phyloP scores from a whole-genome alignment of 1,140 invertebrate genomes.

The Pollicipes pollicipes region DNA sequence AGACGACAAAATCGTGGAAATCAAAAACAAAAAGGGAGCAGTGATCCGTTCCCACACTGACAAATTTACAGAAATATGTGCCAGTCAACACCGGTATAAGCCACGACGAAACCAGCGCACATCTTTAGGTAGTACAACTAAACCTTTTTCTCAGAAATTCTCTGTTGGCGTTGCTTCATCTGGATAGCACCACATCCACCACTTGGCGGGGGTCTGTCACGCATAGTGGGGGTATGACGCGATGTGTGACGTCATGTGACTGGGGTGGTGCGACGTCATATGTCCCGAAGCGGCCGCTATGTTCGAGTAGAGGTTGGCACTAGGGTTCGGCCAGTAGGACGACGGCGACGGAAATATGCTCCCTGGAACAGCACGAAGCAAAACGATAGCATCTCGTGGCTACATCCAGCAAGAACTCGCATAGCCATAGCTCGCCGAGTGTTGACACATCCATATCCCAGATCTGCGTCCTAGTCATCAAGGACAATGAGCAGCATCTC shows the following conservation, averaged over 20 bases:
- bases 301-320: conserved; percentile 68
- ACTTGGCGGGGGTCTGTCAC: conserved; percentile 38
- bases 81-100: too few relatives aligned
- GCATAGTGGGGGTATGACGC: conserved; percentile 82
- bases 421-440: too few relatives aligned
- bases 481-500: too few relatives aligned
- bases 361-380: too few relatives aligned
- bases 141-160: neutral
- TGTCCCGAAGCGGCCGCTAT: conserved; percentile 42
- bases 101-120: neutral
- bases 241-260: conserved; percentile 63
- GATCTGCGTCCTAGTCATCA: too few relatives aligned
- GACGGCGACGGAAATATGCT: conserved; percentile 80
- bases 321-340: conserved; percentile 76
- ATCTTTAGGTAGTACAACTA: neutral
- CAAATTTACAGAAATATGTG: neutral
- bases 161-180: neutral
- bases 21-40: neutral
- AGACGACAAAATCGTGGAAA: neutral
- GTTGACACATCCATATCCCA: too few relatives aligned
- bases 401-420: too few relatives aligned
- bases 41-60: neutral
- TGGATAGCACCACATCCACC: conserved; percentile 11
- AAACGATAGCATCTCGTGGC: too few relatives aligned
- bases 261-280: conserved; percentile 55